A percentile compares a stretch with the other conserved stretches of the same genome.
These are phyloP conservation scores for Rotaria sp. DNA, from an alignment of 2,888 invertebrate species.

Conservation along the genomic window DNA sequence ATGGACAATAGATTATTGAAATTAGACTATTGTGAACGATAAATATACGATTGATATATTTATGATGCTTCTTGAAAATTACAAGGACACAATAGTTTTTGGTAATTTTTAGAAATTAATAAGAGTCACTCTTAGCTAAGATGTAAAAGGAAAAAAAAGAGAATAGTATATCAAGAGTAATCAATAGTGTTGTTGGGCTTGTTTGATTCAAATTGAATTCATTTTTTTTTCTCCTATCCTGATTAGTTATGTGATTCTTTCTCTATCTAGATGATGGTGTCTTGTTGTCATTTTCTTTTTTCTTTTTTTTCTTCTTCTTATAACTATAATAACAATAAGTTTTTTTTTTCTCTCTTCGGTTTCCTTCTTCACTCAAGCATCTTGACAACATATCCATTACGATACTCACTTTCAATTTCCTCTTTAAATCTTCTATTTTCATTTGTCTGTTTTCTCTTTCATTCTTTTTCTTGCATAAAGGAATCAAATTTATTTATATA, in stretches of 20 bases:
- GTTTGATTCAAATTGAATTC: neutral
- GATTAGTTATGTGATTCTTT: neutral
- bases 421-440: neutral
- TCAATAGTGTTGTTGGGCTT: neutral
- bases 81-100: no score
- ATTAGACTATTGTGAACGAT: neutral
- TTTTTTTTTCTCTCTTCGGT: neutral
- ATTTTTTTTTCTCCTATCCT: neutral
- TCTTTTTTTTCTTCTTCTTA: neutral
- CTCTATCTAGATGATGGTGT: neutral
- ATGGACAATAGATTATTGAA: neutral
- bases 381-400: neutral
- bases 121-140: neutral
- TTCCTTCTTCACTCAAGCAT: neutral
- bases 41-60: neutral
- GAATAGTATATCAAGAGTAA: neutral
- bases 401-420: neutral
- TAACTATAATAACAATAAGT: no score
- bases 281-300: neutral
- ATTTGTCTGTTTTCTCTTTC: neutral
- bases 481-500: no score
- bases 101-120: neutral
- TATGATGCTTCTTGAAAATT: no score
- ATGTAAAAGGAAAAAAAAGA: neutral
- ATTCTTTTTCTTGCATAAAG: neutral